Base-by-base conservation (phyloP, 2,797 vertebrate genomes). In the Falco cherrug region DNA sequence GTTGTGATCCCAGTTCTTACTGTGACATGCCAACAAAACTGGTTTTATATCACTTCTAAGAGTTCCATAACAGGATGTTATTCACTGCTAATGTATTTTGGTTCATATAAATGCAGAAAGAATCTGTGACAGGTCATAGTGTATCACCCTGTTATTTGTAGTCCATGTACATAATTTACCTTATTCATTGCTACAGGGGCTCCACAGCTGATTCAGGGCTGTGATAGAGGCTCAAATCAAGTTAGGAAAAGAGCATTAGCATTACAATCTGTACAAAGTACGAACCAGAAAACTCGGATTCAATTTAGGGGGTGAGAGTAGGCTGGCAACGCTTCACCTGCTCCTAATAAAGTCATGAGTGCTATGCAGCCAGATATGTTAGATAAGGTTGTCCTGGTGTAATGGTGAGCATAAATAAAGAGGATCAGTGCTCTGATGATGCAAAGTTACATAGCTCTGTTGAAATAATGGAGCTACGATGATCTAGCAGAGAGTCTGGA, bases 121-220 rank as follows among this genome's bases (percentile, higher is more conserved):
- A 92, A 88, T 69, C 78, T 88, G 31, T 89, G 77, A 83, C 53
- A 71, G 77, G 87, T 89, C 88, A 48, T 22, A 86, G 80, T 39
- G 59, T 85, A 88, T 85, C 80, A 86, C 89, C 63, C 56, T 65
- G 53, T 93, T 93, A 88, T 94, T 96, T 96, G 96, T 80, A 93
- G 90, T 67, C 75, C 64, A 31, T 45, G 91, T 87, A 89, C 53
- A 59, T 91, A 84, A 71, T 93, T 95, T 91, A 74, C 76, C 73
- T 94, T 90, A 63, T 37, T 96, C 69, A 60, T 84, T 93, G 93
- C 79, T 76, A 81, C 67, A 35, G 59, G 64, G 76, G n/a, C 76
- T 89, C 78, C 76, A 59, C 71, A 82, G 11, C 63, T 17, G 93
- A 96, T 93, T 81, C 75, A 87, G 53, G 45, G 53, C 45, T 83